Conservation (phyloP, 2,888 invertebrate genomes). For the Calameuta filiformis region DNA sequence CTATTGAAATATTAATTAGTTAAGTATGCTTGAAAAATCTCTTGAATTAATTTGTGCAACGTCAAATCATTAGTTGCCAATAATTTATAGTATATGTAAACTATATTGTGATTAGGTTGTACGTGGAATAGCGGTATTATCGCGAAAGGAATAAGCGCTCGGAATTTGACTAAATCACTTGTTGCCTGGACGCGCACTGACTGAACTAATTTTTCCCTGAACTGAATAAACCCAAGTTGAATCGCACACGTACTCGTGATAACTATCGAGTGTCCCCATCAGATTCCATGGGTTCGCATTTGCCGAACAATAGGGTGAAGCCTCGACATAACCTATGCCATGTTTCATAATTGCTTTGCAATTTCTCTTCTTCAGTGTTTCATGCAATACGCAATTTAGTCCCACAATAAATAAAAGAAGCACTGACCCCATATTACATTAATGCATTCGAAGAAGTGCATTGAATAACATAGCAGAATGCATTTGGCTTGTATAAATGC, state of each 20-base stretch:
- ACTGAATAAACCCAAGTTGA: slow-evolving; percentile 15
- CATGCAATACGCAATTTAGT: not conserved
- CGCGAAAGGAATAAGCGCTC: not conserved
- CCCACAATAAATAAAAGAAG: not conserved
- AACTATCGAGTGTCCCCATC: slow-evolving; percentile 18
- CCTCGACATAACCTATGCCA: slow-evolving; percentile 1
- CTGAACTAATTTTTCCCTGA: slow-evolving; percentile 17
- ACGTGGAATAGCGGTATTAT: not conserved
- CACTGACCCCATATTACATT: not conserved
- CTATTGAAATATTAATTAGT: not conserved
- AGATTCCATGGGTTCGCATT: not conserved
- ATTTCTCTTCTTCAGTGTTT: not conserved
- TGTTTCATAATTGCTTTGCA: not conserved
- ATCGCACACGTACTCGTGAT: slow-evolving; percentile 4
- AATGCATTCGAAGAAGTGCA: not conserved
- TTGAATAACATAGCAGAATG: not conserved
- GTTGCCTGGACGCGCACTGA: slow-evolving; percentile 1
- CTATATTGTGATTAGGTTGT: not conserved
- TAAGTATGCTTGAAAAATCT: not conserved
- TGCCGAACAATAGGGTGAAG: not conserved
- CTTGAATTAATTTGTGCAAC: not conserved
- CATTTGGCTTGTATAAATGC: not conserved
- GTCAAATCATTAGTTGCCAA: not conserved
- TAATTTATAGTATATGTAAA: not conserved
- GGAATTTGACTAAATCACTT: not conserved